Conservation (phyloP, 2,888 invertebrate genomes). For the Polymixis lichenea region DNA sequence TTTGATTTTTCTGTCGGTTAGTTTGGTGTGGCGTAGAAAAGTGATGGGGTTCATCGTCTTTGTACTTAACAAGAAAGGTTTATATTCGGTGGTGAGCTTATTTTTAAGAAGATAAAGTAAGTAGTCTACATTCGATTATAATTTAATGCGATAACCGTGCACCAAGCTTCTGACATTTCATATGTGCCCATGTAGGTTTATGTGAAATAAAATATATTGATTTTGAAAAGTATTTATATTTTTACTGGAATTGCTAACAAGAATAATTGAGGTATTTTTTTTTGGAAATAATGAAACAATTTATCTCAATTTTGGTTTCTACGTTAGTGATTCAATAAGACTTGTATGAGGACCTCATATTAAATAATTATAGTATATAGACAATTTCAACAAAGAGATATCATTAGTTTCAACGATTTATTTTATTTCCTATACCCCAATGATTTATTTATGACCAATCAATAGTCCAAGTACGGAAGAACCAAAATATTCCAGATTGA, state of each 20-base stretch:
- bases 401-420: background rate
- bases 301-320: background rate
- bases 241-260: background rate
- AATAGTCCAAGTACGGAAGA: background rate
- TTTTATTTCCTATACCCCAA: background rate
- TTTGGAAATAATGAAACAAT: background rate
- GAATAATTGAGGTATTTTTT: background rate
- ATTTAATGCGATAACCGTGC: no score
- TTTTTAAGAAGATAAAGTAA: background rate
- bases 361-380: background rate
- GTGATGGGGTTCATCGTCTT: background rate
- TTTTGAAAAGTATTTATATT: background rate
- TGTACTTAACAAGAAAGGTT: no score
- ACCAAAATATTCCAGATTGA: background rate
- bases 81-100: background rate
- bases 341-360: background rate
- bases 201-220: no score
- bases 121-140: background rate
- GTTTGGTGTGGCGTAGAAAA: background rate
- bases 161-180: no score
- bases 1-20: constrained; percentile 45
- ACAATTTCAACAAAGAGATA: background rate
- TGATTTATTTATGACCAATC: background rate
- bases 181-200: no score
- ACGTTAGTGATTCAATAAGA: background rate